These are phyloP conservation scores for Chelonus formosanus DNA, from an alignment of 2,888 invertebrate species.

Conservation along the genomic window DNA sequence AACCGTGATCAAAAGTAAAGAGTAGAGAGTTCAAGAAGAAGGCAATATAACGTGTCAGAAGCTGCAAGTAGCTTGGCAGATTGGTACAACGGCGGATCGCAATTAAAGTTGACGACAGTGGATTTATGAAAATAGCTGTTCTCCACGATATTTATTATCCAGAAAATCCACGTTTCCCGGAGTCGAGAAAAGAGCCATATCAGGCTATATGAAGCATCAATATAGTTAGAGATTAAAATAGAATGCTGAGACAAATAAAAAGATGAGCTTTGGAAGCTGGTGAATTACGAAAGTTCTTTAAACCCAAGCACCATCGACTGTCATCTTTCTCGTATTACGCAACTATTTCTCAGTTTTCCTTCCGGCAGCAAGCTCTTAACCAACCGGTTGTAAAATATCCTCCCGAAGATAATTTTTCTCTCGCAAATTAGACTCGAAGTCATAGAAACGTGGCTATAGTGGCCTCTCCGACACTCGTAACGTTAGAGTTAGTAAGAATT, in stretches of 20 bases:
- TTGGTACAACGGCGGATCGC: conserved; percentile 49
- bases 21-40: neutral
- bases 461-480: conserved; percentile 2
- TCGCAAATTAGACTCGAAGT: conserved; percentile 22
- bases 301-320: too few relatives aligned
- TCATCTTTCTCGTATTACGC: conserved; percentile 1
- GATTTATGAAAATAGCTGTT: conserved; percentile 50
- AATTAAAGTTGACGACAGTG: conserved; percentile 52
- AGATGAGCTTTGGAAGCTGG: too few relatives aligned
- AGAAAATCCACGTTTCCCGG: neutral
- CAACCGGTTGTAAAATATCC: conserved; percentile 31
- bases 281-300: too few relatives aligned
- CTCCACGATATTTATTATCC: conserved; percentile 7
- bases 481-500: conserved; percentile 16
- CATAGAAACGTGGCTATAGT: neutral
- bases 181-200: neutral
- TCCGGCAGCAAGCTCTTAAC: conserved; percentile 22
- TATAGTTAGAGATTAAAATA: too few relatives aligned
- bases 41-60: conserved; percentile 46
- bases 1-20: too few relatives aligned
- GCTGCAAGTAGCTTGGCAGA: conserved; percentile 38
- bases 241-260: too few relatives aligned
- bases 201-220: too few relatives aligned
- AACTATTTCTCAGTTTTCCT: conserved; percentile 17
- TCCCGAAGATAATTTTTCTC: conserved; percentile 17